Base-by-base conservation (phyloP, 2,113 vertebrate genomes). In the Tychaedon coryphoeus region DNA sequence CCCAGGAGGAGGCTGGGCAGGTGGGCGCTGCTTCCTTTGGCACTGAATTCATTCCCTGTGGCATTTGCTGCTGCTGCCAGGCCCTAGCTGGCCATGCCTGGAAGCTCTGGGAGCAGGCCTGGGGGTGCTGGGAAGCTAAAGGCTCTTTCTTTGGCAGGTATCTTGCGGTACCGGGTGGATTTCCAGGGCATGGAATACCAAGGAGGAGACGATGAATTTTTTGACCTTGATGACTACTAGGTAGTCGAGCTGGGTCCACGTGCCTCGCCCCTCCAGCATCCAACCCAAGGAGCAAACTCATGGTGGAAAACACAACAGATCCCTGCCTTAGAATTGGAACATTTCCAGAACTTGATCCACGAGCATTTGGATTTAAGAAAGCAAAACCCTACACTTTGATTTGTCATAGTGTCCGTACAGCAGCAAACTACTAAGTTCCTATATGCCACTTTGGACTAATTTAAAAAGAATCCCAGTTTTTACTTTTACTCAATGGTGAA, bases 191-290 rank as follows among this genome's bases (percentile, higher is more conserved):
- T 99, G 99, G 99, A 99, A 92, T 99, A 99, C 98, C 99, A 99
- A 98, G 99, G 99, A 99, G 99, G 99, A 97, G 99, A 99, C 47
- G 99, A 99, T 86, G 99, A 99, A 98, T 99, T 99, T 98, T 99
- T 99, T 98, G 99, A 99, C 98, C 99, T 99, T 98, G 99, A 99
- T 99, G 99, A 99, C 99, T 99, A 99, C 99, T 99, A 99, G 99
- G 99, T 99, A 99, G 99, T 99, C 98, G 97, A 98, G 98, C 98
- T 98, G 98, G 98, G 98, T 98, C 98, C 95, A 98, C 25, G 98
- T 98, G 98, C 98, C 98, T 98, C 98, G 83, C 98, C 97, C 98
- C 98, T 98, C 98, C 98, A 98, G 97, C 98, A 98, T 98, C 98
- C 98, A 98, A 98, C 98, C 98, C 98, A 98, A 98, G 98, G 98